Base-by-base conservation (phyloP, 2,797 vertebrate genomes). In the Crenichthys baileyi region DNA sequence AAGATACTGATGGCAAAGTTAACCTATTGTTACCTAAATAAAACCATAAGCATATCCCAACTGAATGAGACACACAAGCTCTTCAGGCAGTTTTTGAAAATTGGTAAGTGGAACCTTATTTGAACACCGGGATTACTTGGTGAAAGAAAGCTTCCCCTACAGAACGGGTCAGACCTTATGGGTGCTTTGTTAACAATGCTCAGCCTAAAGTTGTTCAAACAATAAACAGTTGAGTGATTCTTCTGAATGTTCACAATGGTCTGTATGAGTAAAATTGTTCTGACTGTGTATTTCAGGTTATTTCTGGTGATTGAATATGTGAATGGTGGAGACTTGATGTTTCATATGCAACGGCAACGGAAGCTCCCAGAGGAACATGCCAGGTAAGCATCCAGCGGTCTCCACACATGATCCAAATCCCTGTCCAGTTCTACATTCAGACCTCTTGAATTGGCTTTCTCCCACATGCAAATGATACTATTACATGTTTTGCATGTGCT, bases 301-400 rank as follows among this genome's bases (percentile, higher is more conserved):
- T 99, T 99, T 93, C 95, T 99, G 83, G 98, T 99, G 90, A 99
- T 99, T 31, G 98, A 99, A 68, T 99, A 99, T 1, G 98, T 99
- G 71, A 99, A 99, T 0, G 98, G 98, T 0, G 98, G 98, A 3
- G 98, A 99, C 89, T 96, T 99, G 88, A 99, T 99, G 98, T 99
- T 99, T 91, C 98, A 99, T 89, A 99, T 99, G 98, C 98, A 99
- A 91, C 95, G 98, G 50, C 98, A 99, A 84, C 94, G 98, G 90
- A 99, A 99, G 61, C 98, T 99, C 76, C 98, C 98, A 0, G 98
- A 99, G 87, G 98, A 99, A 89, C 98, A 99, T 0, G 97, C 98
- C 68, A 97, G 98, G 98, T 99, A 96, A 83, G 55, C 31, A 51
- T 79, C 60, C 84, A 83, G 61, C 68, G 81, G 76, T 50, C 71